phyloP scores from a whole-genome alignment of 2,113 vertebrate genomes.

The Amia ocellicauda region DNA sequence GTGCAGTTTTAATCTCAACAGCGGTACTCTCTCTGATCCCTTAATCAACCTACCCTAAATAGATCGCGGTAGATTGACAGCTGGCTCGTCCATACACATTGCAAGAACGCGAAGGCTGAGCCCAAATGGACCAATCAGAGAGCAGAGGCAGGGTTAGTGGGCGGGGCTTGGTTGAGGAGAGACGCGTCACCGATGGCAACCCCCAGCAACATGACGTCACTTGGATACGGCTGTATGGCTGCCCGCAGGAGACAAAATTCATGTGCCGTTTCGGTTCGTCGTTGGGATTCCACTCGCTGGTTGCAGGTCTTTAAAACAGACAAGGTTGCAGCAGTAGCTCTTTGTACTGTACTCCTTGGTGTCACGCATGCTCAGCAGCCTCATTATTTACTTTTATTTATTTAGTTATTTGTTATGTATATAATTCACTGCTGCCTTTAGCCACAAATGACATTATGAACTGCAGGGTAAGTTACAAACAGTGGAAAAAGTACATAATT shows the following conservation, averaged over 20 bases:
- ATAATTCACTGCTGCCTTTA: background rate
- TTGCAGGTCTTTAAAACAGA: background rate
- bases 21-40: constrained; percentile 48
- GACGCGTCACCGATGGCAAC: constrained; percentile 66
- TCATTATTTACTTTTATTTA: too few species aligned
- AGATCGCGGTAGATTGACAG: constrained; percentile 47
- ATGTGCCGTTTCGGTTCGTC: background rate
- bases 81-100: constrained; percentile 21
- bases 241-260: constrained; percentile 12
- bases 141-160: constrained; percentile 2
- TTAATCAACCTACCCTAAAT: constrained; percentile 66
- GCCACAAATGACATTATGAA: background rate
- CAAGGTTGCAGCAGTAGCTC: background rate
- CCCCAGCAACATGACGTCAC: constrained; percentile 15
- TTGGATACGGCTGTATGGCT: constrained; percentile 25
- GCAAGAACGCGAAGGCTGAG: constrained; percentile 1
- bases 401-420: background rate
- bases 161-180: constrained; percentile 35
- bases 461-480: too few species aligned
- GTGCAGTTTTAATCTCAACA: constrained; percentile 35
- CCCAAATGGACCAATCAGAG: constrained; percentile 43
- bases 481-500: too few species aligned
- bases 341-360: background rate
- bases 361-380: too few species aligned
- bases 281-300: too few species aligned